Conservation (phyloP, 2,113 vertebrate genomes). For the Natator depressus region DNA sequence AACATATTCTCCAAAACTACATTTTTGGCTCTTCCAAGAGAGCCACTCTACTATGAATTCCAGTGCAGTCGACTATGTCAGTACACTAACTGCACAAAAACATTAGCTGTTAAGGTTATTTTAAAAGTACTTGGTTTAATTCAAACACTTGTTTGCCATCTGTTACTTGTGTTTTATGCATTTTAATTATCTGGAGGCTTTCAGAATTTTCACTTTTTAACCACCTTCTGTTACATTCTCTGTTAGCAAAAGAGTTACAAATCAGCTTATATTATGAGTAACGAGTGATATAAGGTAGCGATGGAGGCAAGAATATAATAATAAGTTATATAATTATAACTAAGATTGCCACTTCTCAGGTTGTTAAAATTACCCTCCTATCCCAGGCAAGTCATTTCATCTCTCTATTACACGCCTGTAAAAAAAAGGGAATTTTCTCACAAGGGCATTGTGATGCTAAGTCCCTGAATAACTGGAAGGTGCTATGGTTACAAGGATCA, state of each 20-base stretch:
- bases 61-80: conserved; percentile 50
- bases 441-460: background rate
- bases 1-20: background rate
- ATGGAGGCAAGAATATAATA: background rate
- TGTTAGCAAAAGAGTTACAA: conserved; percentile 54
- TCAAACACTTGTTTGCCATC: conserved; percentile 73
- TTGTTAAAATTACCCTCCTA: background rate
- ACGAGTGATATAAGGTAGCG: conserved; percentile 4
- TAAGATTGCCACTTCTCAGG: background rate
- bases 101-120: conserved; percentile 64
- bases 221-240: conserved; percentile 68
- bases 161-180: conserved; percentile 69
- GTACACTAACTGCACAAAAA: conserved; percentile 40
- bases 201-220: conserved; percentile 63
- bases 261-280: conserved; percentile 37
- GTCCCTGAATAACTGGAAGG: rapidly evolving
- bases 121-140: conserved; percentile 73
- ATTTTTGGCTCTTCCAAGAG: background rate
- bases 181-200: conserved; percentile 74
- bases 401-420: background rate
- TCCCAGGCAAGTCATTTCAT: background rate
- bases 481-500: background rate
- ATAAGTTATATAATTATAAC: background rate
- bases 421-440: background rate
- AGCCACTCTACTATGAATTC: conserved; percentile 15